Conservation (phyloP, 1,140 invertebrate genomes). For the Lucilia sericata region DNA sequence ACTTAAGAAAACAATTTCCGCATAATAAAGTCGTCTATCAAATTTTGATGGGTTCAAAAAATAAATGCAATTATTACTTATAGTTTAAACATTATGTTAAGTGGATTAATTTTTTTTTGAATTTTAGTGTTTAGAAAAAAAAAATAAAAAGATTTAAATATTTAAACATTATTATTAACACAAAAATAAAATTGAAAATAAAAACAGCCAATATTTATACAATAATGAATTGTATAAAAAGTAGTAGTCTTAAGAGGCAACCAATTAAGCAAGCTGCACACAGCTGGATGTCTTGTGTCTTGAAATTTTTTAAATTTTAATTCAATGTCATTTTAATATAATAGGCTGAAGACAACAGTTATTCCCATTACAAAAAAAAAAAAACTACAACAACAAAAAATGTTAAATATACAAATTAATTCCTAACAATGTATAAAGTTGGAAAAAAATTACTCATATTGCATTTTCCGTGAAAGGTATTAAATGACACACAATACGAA, state of each 20-base stretch:
- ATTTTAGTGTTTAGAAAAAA: too few relatives aligned
- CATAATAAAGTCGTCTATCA: too few relatives aligned
- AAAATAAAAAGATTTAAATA: too few relatives aligned
- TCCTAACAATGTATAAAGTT: neutral
- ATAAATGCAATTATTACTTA: too few relatives aligned
- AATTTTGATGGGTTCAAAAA: too few relatives aligned
- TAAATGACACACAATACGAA: neutral
- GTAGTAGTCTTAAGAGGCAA: neutral
- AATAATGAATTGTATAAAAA: too few relatives aligned
- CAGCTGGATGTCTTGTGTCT: neutral
- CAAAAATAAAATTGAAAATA: too few relatives aligned
- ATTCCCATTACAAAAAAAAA: neutral
- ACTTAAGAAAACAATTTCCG: too few relatives aligned
- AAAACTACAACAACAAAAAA: neutral
- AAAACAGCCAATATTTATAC: too few relatives aligned
- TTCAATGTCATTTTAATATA: conserved; percentile 24
- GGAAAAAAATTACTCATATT: conserved; percentile 16
- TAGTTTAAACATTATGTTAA: too few relatives aligned
- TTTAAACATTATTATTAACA: too few relatives aligned
- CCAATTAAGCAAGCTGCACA: neutral
- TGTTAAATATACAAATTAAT: conserved; percentile 1
- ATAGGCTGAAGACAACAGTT: neutral
- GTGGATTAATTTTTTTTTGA: too few relatives aligned
- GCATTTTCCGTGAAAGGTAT: conserved; percentile 19
- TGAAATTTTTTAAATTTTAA: neutral